Conservation (phyloP, 2,113 vertebrate genomes). For the Peromyscus californicus region DNA sequence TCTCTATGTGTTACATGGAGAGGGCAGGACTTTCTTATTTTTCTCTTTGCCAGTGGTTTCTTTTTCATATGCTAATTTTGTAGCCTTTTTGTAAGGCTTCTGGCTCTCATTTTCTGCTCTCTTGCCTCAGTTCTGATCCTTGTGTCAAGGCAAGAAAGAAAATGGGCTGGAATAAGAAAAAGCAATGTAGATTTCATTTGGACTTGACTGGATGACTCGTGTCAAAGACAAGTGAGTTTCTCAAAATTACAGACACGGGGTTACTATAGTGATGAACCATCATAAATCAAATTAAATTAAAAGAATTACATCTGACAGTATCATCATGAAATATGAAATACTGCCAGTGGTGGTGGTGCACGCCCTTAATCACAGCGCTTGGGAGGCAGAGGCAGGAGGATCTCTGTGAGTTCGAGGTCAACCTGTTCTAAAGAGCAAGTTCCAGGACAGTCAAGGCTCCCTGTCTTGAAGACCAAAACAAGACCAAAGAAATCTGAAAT, state of each 20-base stretch:
- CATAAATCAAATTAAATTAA: constrained; percentile 17
- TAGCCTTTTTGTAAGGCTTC: background rate
- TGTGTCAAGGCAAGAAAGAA: background rate
- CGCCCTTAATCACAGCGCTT: background rate
- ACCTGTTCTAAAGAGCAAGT: background rate
- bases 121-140: background rate
- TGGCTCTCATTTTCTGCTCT: background rate
- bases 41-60: background rate
- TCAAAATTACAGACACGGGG: background rate
- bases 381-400: background rate
- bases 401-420: background rate
- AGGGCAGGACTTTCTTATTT: background rate
- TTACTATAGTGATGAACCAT: background rate
- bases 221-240: constrained; percentile 14
- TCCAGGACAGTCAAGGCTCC: background rate
- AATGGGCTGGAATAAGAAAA: background rate
- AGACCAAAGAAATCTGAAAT: background rate
- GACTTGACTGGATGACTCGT: background rate
- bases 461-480: background rate
- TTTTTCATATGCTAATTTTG: background rate
- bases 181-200: constrained; percentile 31
- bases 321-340: background rate
- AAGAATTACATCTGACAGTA: background rate
- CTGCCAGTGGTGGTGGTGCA: background rate
- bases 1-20: background rate